A percentile compares a stretch with the other conserved stretches of the same genome.
These are phyloP conservation scores for Cataglyphis albicans DNA, from an alignment of 2,888 invertebrate genomes.

Conservation along the genomic window DNA sequence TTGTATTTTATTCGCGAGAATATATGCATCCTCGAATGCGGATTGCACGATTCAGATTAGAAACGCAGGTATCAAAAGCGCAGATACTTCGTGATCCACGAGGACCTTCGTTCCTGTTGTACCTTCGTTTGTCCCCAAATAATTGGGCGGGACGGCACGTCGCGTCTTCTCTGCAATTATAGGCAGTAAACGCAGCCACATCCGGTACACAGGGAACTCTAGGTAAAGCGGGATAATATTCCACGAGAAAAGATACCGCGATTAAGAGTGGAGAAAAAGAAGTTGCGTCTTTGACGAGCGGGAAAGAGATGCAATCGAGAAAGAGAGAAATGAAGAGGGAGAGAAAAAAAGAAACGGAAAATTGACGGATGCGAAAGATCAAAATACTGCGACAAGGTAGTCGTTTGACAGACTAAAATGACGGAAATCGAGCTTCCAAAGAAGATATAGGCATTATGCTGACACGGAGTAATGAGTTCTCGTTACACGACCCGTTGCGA, in stretches of 20 bases:
- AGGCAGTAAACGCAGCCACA: slow-evolving; percentile 86
- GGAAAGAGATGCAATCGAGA: slow-evolving; percentile 45
- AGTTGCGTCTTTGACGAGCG: slow-evolving; percentile 61
- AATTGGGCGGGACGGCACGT: slow-evolving; percentile 82
- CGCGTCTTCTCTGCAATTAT: slow-evolving; percentile 84
- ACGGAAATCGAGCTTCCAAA: slow-evolving; percentile 20
- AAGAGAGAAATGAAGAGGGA: background rate
- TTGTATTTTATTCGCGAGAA: background rate
- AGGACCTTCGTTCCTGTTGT: slow-evolving; percentile 61
- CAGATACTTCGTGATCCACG: slow-evolving; percentile 4
- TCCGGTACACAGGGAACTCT: slow-evolving; percentile 81
- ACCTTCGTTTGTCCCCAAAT: slow-evolving; percentile 82
- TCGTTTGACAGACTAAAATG: slow-evolving; percentile 26
- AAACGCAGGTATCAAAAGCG: background rate
- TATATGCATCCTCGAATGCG: slow-evolving; percentile 4
- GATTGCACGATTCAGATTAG: background rate
- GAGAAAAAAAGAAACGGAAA: slow-evolving; percentile 25
- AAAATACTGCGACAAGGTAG: slow-evolving; percentile 26
- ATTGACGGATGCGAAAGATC: slow-evolving; percentile 34
- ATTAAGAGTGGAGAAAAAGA: slow-evolving; percentile 66
- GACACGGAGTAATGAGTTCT: slow-evolving; percentile 29
- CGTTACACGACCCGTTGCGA: slow-evolving; percentile 25
- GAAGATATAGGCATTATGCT: slow-evolving; percentile 19
- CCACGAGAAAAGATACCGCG: slow-evolving; percentile 66
- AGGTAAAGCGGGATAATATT: slow-evolving; percentile 69